Evolutionary conservation across 2,113 vertebrate species (phyloP).

Genomic region (Bolborhynchus lineola): DNA sequence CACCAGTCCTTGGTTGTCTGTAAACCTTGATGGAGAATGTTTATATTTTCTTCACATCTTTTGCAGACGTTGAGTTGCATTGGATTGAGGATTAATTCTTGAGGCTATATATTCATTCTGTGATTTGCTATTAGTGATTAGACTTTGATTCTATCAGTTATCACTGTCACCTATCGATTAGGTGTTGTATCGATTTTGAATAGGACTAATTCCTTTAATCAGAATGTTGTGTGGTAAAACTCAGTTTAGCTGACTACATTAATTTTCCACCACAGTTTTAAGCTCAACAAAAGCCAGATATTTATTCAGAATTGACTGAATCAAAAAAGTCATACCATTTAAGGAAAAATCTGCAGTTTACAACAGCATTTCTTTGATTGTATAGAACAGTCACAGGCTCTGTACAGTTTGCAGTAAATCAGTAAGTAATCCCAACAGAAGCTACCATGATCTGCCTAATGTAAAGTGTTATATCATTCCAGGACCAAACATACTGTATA

Average conservation of each 20-base stretch:
- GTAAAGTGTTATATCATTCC: not conserved
- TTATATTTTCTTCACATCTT: not conserved
- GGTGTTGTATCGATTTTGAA: not conserved
- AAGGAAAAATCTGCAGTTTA: not conserved
- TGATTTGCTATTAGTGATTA: not conserved
- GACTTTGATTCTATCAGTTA: not conserved
- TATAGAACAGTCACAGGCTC: not conserved
- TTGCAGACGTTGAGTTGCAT: not conserved
- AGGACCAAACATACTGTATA: not conserved
- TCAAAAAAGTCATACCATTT: not conserved
- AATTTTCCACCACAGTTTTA: not conserved
- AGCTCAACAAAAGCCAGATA: rapidly evolving
- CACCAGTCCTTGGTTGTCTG: not conserved
- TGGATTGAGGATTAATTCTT: not conserved
- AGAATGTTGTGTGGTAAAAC: not conserved
- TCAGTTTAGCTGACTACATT: not conserved
- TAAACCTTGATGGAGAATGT: not conserved
- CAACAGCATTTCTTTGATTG: not conserved
- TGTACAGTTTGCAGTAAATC: not conserved
- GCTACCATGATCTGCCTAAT: not conserved
- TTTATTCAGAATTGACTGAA: not conserved
- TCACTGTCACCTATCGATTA: not conserved
- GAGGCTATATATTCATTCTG: not conserved
- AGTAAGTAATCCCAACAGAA: not conserved
- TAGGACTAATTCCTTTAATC: not conserved